Evolutionary conservation across 1,140 invertebrate genomes (phyloP).

Genomic region (Heliothis subflexa): DNA sequence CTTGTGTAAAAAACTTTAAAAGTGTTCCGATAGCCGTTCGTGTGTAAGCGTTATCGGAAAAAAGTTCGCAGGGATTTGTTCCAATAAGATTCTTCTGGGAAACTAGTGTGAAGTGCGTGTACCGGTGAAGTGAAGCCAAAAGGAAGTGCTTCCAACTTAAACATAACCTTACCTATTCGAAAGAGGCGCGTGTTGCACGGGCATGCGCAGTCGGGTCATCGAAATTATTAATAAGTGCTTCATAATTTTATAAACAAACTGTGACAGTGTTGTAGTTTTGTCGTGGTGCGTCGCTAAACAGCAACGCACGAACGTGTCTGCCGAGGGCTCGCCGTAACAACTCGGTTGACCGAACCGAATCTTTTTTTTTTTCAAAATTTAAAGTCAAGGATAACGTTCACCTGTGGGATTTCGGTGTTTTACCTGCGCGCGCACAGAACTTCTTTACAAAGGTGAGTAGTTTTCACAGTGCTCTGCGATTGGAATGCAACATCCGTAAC

Average conservation of each 20-base stretch:
- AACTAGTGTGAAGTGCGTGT: constrained; percentile 67
- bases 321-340: constrained; percentile 15
- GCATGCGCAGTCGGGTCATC: constrained; percentile 80
- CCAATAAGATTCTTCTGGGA: constrained; percentile 74
- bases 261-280: constrained; percentile 65
- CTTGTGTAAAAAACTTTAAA: constrained; percentile 56
- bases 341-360: constrained; percentile 32
- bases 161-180: constrained; percentile 79
- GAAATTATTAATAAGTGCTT: constrained; percentile 79
- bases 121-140: constrained; percentile 62
- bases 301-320: constrained; percentile 67
- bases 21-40: constrained; percentile 54
- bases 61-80: constrained; percentile 67
- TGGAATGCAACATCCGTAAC: not conserved
- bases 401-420: constrained; percentile 81
- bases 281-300: constrained; percentile 68
- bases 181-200: constrained; percentile 77
- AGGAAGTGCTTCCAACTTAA: constrained; percentile 75
- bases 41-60: constrained; percentile 55
- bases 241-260: constrained; percentile 83
- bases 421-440: constrained; percentile 80
- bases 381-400: constrained; percentile 74
- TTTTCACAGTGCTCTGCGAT: constrained; percentile 18
- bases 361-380: constrained; percentile 55
- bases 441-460: constrained; percentile 78